These are phyloP conservation scores for Thyatira batis DNA, from an alignment of 2,888 invertebrate genomes.

Conservation along the genomic window DNA sequence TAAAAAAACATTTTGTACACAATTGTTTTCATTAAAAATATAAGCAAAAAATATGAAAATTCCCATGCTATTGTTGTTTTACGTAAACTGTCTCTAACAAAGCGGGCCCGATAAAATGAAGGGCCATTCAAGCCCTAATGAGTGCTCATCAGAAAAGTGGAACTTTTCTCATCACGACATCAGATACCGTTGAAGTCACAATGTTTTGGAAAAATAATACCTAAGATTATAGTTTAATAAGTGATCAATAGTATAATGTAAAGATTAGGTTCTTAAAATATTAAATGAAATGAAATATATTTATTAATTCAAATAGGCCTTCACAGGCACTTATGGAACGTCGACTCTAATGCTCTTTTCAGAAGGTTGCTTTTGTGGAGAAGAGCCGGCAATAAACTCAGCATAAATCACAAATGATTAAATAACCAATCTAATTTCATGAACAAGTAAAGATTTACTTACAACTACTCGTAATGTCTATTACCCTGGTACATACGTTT, in stretches of 20 bases:
- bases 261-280: background rate
- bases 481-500: too few relatives aligned
- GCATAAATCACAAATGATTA: too few relatives aligned
- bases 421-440: too few relatives aligned
- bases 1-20: background rate
- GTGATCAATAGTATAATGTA: background rate
- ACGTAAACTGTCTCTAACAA: background rate
- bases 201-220: background rate
- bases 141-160: conserved; percentile 9
- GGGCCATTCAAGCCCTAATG: conserved; percentile 15
- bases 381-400: too few relatives aligned
- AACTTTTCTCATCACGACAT: background rate
- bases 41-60: background rate
- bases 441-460: too few relatives aligned
- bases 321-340: too few relatives aligned
- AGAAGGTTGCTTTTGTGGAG: too few relatives aligned
- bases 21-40: background rate
- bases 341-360: too few relatives aligned
- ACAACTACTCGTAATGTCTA: too few relatives aligned
- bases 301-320: too few relatives aligned
- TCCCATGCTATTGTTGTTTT: background rate
- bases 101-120: conserved; percentile 17
- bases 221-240: background rate
- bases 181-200: background rate
- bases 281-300: too few relatives aligned